Percentiles rank a stretch among this genome's conserved stretches.
phyloP scores from a whole-genome alignment of 2,888 invertebrate species.

The Lysandra coridon region DNA sequence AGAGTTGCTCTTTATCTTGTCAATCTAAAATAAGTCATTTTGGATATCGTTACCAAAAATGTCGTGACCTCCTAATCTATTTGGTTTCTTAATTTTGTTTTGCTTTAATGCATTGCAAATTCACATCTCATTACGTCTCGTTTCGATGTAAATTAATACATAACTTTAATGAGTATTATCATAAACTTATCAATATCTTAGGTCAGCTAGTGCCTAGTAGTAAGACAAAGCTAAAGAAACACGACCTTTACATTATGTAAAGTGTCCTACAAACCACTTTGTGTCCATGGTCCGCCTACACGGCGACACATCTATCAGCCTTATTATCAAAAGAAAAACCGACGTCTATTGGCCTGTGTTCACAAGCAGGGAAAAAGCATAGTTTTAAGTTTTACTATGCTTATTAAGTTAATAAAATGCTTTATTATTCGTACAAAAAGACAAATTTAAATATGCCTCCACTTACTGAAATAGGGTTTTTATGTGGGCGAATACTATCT shows the following conservation, averaged over 20 bases:
- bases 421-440: not conserved
- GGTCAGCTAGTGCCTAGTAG: not conserved
- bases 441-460: not conserved
- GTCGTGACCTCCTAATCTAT: too few species aligned
- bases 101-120: too few species aligned
- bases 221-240: not conserved
- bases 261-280: not conserved
- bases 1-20: too few species aligned
- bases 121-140: too few species aligned
- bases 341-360: not conserved
- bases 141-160: too few species aligned
- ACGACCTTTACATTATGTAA: conserved; percentile 1
- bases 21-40: too few species aligned
- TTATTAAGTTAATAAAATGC: too few species aligned
- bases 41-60: too few species aligned
- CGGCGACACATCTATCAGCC: not conserved
- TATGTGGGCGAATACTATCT: too few species aligned
- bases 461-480: not conserved
- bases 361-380: not conserved
- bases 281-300: not conserved
- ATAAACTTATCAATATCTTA: not conserved
- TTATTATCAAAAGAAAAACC: not conserved
- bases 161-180: too few species aligned
- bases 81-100: too few species aligned
- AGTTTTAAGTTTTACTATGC: not conserved